Percentiles rank a stretch among this genome's conserved stretches.
Conservation (phyloP, 2,113 vertebrate species). For the Athene noctua region DNA sequence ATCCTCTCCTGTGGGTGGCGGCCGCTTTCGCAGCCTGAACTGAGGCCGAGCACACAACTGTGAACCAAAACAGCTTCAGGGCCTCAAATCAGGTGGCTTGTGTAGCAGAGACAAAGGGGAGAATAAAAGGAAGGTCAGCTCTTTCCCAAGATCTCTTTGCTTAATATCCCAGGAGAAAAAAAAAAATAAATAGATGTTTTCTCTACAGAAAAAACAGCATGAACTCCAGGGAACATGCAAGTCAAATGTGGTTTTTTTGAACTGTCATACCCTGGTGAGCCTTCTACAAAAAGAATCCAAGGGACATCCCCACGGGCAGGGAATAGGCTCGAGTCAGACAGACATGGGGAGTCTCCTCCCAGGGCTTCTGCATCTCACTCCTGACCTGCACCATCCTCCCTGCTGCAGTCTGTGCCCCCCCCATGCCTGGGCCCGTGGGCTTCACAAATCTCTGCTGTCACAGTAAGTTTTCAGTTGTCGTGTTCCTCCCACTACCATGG, state of each 20-base stretch:
- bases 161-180: background rate
- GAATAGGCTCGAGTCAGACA: background rate
- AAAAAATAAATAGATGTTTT: rapidly evolving
- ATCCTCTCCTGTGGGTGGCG: background rate
- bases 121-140: background rate
- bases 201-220: background rate
- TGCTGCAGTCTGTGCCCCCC: background rate
- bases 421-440: background rate
- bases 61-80: background rate
- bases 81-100: background rate
- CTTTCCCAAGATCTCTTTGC: background rate
- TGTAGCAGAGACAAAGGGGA: background rate
- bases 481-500: background rate
- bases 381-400: background rate
- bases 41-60: background rate
- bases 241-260: background rate
- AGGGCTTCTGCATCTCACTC: background rate
- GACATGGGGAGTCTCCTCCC: background rate
- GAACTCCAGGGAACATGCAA: background rate
- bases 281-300: background rate
- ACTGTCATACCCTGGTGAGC: background rate
- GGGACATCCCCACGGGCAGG: background rate
- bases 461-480: background rate
- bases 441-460: background rate
- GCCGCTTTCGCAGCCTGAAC: background rate